Base-by-base conservation (phyloP, 2,797 vertebrate genomes). In the Chelon auratus region DNA sequence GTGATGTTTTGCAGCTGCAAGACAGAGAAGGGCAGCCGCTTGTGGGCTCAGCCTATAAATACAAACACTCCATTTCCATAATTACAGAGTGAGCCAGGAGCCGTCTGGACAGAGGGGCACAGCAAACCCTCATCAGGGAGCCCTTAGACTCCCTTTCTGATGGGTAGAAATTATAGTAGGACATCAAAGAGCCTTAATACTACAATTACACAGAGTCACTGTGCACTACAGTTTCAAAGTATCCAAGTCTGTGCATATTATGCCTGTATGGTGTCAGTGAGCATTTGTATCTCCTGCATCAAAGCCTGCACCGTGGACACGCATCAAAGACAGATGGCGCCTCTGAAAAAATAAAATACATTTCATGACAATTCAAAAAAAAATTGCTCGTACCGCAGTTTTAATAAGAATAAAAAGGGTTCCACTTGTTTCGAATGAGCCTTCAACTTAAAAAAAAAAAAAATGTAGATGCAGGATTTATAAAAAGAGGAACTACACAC, bases 21-120 rank as follows among this genome's bases (percentile, higher is more conserved):
- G 80, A 88, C 58, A 84, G 90, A 89, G 84, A 87, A 93, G 95
- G 95, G 94, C 95, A 95, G 95, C 89, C 94, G 85, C 88, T 93
- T 97, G 95, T 93, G 96, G 96, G 93, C 94, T 96, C 92, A 93
- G 93, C 91, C 95, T 97, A 96, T 96, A 97, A 97, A 97, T 96
- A 96, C 95, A 96, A 97, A 97, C 96, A 96, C 93, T 92, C 94
- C 92, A 94, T 96, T 96, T 96, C 93, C 95, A 95, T 96, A 95
- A 96, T 94, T 95, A 95, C 90, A 92, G 94, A 93, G 94, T 94
- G 95, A 95, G 95, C 96, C 94, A 94, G 96, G 94, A 94, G 90
- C 87, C 84, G 93, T 95, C 94, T 94, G 93, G 93, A 94, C 93
- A 91, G 84, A 94, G 92, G 94, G 93, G 89, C 89, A 88, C 91